phyloP scores from a whole-genome alignment of 2,888 invertebrate species.

The Panopea generosa region DNA sequence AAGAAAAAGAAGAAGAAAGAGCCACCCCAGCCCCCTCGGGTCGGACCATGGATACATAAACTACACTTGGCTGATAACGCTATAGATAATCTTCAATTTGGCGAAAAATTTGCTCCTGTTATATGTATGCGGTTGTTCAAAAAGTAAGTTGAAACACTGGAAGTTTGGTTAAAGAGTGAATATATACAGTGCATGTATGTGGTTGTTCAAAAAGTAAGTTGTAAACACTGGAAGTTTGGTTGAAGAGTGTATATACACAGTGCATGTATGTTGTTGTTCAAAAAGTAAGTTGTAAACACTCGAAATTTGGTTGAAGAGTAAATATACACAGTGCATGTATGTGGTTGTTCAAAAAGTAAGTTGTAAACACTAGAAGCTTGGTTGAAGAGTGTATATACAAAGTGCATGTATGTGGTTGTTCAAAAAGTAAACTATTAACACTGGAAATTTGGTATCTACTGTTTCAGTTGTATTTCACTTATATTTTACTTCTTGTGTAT shows the following conservation, averaged over 20 bases:
- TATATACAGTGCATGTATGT: conserved; percentile 82
- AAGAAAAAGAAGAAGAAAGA: conserved; percentile 82
- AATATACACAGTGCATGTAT: no score
- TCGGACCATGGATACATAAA: conserved; percentile 84
- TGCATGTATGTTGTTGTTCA: conserved; percentile 80
- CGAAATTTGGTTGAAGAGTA: no score
- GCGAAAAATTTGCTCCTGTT: conserved; percentile 79
- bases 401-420: conserved; percentile 81
- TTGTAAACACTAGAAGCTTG: no score
- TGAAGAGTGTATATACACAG: no score
- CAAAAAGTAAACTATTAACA: conserved; percentile 76
- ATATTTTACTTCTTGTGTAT: no score
- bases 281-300: no score
- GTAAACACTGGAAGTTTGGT: no score
- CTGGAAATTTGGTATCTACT: no score
- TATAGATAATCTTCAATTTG: conserved; percentile 80
- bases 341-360: conserved; percentile 81
- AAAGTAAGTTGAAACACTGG: conserved; percentile 74
- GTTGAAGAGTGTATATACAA: no score
- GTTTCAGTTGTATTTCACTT: no score
- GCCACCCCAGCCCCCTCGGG: conserved; percentile 78
- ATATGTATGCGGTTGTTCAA: conserved; percentile 81
- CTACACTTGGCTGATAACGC: conserved; percentile 85
- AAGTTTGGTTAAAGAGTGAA: no score
- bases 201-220: conserved; percentile 81